Conservation (phyloP, 1,140 invertebrate genomes). For the Leptestheria dahalacensis region DNA sequence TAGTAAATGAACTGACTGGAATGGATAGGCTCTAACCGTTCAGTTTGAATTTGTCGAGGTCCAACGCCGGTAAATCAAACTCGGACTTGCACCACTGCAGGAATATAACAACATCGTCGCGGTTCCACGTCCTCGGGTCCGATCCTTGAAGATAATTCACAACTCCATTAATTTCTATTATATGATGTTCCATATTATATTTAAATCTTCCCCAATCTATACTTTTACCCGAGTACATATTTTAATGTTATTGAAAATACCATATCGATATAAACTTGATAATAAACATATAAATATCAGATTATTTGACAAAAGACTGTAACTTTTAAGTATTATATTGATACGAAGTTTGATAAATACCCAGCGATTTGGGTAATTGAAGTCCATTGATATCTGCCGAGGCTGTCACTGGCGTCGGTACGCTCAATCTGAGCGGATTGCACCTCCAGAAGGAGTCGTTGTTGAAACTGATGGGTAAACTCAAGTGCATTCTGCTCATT, state of each 20-base stretch:
- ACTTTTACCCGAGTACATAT: too few species aligned
- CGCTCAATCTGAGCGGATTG: neutral
- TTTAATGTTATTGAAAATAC: too few species aligned
- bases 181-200: too few species aligned
- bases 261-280: too few species aligned
- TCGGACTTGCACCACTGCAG: conserved; percentile 82
- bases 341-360: neutral
- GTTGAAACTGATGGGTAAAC: neutral
- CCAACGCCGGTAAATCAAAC: conserved; percentile 78
- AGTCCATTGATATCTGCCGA: neutral
- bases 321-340: too few species aligned
- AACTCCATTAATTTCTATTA: neutral
- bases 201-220: too few species aligned
- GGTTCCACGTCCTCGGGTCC: conserved; percentile 75
- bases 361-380: neutral
- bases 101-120: conserved; percentile 77
- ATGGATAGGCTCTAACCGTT: too few species aligned
- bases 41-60: conserved; percentile 91
- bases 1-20: too few species aligned
- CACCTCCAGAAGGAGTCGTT: neutral
- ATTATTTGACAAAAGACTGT: too few species aligned
- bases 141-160: conserved; percentile 41
- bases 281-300: too few species aligned
- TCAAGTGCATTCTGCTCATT: neutral
- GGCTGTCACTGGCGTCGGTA: neutral